Evolutionary conservation across 2,797 vertebrate species (phyloP), one percentile per base, ranked within the genome.

Genomic region (Poeciliopsis turneri): DNA sequence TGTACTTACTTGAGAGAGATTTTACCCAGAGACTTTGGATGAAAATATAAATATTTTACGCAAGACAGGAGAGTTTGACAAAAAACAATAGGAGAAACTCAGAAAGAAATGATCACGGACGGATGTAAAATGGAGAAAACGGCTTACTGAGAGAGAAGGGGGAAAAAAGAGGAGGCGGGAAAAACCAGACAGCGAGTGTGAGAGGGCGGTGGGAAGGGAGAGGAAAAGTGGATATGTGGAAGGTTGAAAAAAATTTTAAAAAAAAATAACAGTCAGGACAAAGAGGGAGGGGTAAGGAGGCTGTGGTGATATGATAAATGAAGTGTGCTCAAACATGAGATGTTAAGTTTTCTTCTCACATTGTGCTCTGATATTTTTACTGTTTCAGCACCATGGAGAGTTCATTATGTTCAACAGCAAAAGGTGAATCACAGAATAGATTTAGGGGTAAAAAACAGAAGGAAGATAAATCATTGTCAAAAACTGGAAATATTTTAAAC

Each of bases 351-450:
- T 83, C 30, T 74, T 13, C 51, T 82, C 25, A 61, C n/a, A 64
- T 74, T 39, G 3, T 77, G 76, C 53, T 47, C 71, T 47, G 13
- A 55, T 45, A 61, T 2, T 39, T 10, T 41, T n/a, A 66, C 41
- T n/a, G 76, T 78, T 92, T 92, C 92, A 93, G 93, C 53, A 94
- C 93, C 92, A 87, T 20, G 92, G 93, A 93, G 84, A 95, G 93
- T 85, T 86, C 47, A 41, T 16, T 4, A 46, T 10, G 61, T 81
- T 73, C 84, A 30, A 77, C 39, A 45, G 33, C 36, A 61, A 82
- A 66, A 11, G n/a, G 45, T 78, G 20, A 72, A 30, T 4, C 43
- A 64, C n/a, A 47, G 46, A 30, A 9, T 57, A 41, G 13, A 28
- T 43, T 53, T 16, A 68, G 4, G 66, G 57, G 66, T 53, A 45